Base-by-base conservation (phyloP, 2,888 invertebrate genomes). In the Drosophila glabriapex region DNA sequence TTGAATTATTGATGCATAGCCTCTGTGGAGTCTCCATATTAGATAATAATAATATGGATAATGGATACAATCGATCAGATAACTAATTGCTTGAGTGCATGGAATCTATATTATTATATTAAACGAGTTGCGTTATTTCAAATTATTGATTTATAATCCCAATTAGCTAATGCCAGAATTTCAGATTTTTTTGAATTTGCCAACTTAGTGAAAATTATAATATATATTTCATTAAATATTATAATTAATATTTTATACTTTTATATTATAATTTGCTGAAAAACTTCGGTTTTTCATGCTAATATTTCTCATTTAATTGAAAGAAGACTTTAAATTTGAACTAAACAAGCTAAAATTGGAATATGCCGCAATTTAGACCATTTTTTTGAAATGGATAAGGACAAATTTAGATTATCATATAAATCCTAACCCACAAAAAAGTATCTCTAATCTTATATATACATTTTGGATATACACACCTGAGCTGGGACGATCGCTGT, bases 401-500 rank as follows among this genome's bases (percentile, higher is more conserved):
- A 5, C 10, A 41, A 41, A n/a, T 12, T 3, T 22, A 1, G 14
- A 22, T 7, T 14, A 46, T 7, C 4, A 46, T 7, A 46, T 22
- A 14, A 7, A 25, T 25, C 0, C 12, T 19, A 28, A 6, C 19
- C 50, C 19, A 28, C 1, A n/a, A 14, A 1, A 52, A n/a, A 31
- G 3, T 22, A 22, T 43, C 1, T 2, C 2, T 1, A 43, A 25
- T 16, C 25, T 16, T 46, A 1, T 16, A 16, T 25, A 16, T 25
- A 25, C 46, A 46, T 25, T 46, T 50, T 50, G 28, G 16, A 3
- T 50, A 35, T 50, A 94, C 95, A 95, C 93, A 97, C 97, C 97
- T 94, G 97, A 97, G 93, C 97, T 97, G 7, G 97, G 97, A 90
- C 97, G 95, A 93, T 97, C 97, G 89, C 97, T 97, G 94, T 99